Evolutionary conservation across 1,140 invertebrate genomes (phyloP), one percentile per base, ranked within the genome.

Genomic region (Orchestia grillus): DNA sequence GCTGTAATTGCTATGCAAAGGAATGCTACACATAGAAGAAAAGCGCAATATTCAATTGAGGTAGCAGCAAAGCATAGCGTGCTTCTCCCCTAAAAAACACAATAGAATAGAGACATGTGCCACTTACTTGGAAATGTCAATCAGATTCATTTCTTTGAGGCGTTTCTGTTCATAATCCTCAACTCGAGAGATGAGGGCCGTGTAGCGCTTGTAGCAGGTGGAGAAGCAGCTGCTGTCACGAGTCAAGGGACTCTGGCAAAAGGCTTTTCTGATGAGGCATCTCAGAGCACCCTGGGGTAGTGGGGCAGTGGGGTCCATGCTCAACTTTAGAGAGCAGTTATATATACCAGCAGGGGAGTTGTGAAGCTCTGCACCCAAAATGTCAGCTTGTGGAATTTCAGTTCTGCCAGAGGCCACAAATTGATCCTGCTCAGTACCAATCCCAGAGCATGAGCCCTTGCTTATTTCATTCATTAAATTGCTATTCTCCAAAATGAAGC

Each of bases 201-300:
- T 94, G 92, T 94, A 94, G 43, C 92, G 92, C 40, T 94, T 19
- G 44, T 94, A 94, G 44, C 92, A 94, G 44, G 43, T 19, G 44
- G 92, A 94, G 44, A 94, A 94, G 92, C 92, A 94, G 41, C 44
- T 28, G 44, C 3, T 94, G 3, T 44, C 40, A 15, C 11, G 3
- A 44, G 1, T 94, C 3, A 94, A 40, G 8, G 92, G 92, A 44
- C 44, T 94, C 44, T 94, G 4, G 19, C 41, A 44, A 45, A 94
- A 94, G 44, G 44, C 44, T 40, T 94, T 47, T 45, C 8, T 8
- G 44, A 94, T 47, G 92, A 94, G 92, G 44, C 44, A 15, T 3
- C 92, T 40, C 43, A 94, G 4, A 94, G 92, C 92, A 47, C 92
- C 92, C 43, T 45, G 3, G n/a, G 92, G 92, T 15, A 94, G 0